Evolutionary conservation across 2,113 vertebrate genomes (phyloP), one percentile per base, ranked within the genome.

Genomic region (Lepisosteus oculatus): DNA sequence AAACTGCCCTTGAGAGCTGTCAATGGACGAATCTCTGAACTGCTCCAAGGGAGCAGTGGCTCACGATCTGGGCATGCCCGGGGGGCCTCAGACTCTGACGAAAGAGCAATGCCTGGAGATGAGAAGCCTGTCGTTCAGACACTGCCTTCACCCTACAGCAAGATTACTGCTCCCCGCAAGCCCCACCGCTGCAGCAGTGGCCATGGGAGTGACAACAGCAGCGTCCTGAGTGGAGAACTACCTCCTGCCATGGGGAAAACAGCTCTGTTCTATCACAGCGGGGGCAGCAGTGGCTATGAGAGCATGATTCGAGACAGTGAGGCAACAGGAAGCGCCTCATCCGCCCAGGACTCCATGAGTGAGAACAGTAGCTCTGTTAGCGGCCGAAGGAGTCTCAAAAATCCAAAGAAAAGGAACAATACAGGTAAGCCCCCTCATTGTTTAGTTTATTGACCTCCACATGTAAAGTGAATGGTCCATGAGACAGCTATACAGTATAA

Each of bases 241-340:
- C 97, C 97, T 1, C 97, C 97, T 0, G 97, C 97, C 82, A 99
- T 99, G 97, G 97, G 97, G 15, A 97, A 97, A 83, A 98, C 97
- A 0, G 93, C 97, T 8, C 84, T 99, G 29, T 99, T 99, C 77
- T 99, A 99, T 81, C 97, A 99, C 90, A 98, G 96, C 0, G 97
- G 97, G 0, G 96, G 97, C 72, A 99, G 97, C 90, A 99, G 97
- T 0, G 96, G 97, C 72, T 99, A 99, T 0, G 97, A 99, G 87
- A 99, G 97, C 88, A 95, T 99, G 95, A 92, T 98, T 72, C 89
- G 97, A 29, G 97, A 99, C 92, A 99, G 97, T 0, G 97, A 99
- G 86, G 97, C 96, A 1, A 99, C 97, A 0, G 97, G 97, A 14
- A 99, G 97, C 0, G 93, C 95, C 2, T 99, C 97, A 29, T 99